Percentiles rank a stretch among this genome's conserved stretches.
phyloP scores from a whole-genome alignment of 23 tunicate species.

The Halocynthia roretzi region DNA sequence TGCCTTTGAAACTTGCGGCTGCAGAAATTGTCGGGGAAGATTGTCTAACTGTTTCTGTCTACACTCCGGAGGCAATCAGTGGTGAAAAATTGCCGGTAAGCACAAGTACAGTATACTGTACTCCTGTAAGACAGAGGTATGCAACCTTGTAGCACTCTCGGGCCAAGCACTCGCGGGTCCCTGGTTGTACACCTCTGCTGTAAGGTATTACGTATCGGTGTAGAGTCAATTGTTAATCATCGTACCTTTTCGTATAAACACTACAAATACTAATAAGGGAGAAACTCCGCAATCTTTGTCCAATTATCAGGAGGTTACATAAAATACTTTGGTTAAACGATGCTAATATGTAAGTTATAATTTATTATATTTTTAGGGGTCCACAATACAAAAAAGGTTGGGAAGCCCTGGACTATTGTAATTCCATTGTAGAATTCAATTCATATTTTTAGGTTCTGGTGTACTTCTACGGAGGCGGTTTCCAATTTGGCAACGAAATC shows the following conservation, averaged over 20 bases:
- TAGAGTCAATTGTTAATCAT: too few species aligned
- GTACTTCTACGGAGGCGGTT: slow-evolving; percentile 73
- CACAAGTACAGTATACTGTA: background rate
- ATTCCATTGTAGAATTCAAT: too few species aligned
- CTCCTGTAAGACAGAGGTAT: too few species aligned
- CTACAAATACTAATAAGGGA: too few species aligned
- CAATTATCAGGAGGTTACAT: too few species aligned
- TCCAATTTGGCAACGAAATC: slow-evolving; percentile 25
- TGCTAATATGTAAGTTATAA: background rate
- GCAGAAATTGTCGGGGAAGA: slow-evolving; percentile 18
- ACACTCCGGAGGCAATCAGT: slow-evolving; percentile 19
- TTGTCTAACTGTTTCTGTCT: slow-evolving; percentile 44
- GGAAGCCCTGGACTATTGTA: too few species aligned
- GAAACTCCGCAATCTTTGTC: too few species aligned
- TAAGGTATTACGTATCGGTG: background rate
- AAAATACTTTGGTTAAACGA: too few species aligned
- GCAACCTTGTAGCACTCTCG: background rate
- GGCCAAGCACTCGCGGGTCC: too few species aligned
- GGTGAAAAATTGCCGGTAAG: slow-evolving; percentile 19
- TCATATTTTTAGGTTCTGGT: slow-evolving; percentile 42
- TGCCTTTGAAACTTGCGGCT: slow-evolving; percentile 13
- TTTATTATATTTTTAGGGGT: background rate
- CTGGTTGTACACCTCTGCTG: background rate
- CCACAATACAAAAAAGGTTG: background rate
- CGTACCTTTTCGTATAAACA: too few species aligned